phyloP scores from a whole-genome alignment of 2,113 vertebrate genomes.

The Hippocampus guttulatus region DNA sequence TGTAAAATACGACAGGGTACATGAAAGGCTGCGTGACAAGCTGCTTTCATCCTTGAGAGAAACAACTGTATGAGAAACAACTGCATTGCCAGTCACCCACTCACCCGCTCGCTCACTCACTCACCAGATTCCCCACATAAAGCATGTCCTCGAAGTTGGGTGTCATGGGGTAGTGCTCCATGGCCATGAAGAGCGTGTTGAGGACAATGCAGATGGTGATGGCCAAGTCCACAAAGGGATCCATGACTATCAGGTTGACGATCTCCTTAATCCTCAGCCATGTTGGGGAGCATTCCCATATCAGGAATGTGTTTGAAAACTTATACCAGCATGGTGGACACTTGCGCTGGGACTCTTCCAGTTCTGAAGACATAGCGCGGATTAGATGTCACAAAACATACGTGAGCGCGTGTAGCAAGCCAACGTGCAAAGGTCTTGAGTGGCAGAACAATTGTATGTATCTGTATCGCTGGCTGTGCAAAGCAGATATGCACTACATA shows the following conservation, averaged over 20 bases:
- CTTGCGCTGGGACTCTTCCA: conserved; percentile 96
- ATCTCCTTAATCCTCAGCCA: conserved; percentile 96
- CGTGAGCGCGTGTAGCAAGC: conserved; percentile 32
- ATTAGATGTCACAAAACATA: conserved; percentile 59
- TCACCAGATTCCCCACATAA: conserved; percentile 80
- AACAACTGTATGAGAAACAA: background rate
- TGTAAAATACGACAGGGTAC: background rate
- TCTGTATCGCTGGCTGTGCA: conserved; percentile 70
- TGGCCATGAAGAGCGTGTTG: conserved; percentile 98
- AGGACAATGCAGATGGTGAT: conserved; percentile 99
- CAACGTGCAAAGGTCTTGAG: conserved; percentile 60
- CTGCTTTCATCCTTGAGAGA: background rate
- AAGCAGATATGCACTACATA: conserved; percentile 72
- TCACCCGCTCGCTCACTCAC: conserved; percentile 35
- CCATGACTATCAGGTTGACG: conserved; percentile 93
- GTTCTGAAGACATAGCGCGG: conserved; percentile 76
- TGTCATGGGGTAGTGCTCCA: conserved; percentile 99
- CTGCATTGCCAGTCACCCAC: conserved; percentile 18
- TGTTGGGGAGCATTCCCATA: conserved; percentile 90
- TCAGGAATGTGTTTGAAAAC: conserved; percentile 94
- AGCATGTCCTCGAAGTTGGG: conserved; percentile 82
- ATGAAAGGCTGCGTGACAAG: background rate
- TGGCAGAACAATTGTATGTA: conserved; percentile 66
- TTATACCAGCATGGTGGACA: conserved; percentile 99
- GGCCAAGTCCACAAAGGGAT: conserved; percentile 96